phyloP scores from a whole-genome alignment of 2,888 invertebrate genomes.

The Thera britannica region DNA sequence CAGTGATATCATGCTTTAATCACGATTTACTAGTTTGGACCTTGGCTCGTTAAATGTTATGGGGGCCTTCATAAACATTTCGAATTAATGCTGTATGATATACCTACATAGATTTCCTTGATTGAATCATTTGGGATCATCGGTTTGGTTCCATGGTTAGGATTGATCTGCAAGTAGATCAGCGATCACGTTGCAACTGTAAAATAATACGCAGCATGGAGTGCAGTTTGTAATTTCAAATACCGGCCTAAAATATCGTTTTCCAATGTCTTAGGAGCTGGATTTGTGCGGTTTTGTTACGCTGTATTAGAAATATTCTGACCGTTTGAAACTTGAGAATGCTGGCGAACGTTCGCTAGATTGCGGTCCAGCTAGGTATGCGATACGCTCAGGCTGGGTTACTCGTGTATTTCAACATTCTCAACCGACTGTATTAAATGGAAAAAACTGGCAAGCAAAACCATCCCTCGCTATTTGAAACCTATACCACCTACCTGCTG shows the following conservation, averaged over 20 bases:
- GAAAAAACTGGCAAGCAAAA: constrained; percentile 21
- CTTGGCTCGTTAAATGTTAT: no score
- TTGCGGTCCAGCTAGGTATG: constrained; percentile 55
- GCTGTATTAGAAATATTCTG: constrained; percentile 45
- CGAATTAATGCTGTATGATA: no score
- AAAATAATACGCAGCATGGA: constrained; percentile 51
- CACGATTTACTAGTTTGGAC: no score
- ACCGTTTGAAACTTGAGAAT: constrained; percentile 64
- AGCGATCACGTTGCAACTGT: constrained; percentile 50
- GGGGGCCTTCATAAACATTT: no score
- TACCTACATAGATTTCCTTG: neutral
- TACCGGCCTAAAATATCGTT: constrained; percentile 40
- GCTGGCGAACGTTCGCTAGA: constrained; percentile 57
- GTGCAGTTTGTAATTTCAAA: constrained; percentile 32
- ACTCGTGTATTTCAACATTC: constrained; percentile 51
- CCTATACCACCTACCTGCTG: constrained; percentile 18
- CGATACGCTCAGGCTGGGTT: constrained; percentile 54
- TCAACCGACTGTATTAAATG: constrained; percentile 40
- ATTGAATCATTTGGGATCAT: constrained; percentile 6
- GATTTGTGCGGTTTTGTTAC: constrained; percentile 43
- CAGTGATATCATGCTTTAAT: no score
- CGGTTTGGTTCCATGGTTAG: neutral
- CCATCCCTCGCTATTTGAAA: constrained; percentile 22
- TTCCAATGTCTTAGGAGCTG: constrained; percentile 47
- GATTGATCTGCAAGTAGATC: neutral